Evolutionary conservation across 2,797 vertebrate species (phyloP), one percentile per base, ranked within the genome.

Genomic region (Tapera naevia): DNA sequence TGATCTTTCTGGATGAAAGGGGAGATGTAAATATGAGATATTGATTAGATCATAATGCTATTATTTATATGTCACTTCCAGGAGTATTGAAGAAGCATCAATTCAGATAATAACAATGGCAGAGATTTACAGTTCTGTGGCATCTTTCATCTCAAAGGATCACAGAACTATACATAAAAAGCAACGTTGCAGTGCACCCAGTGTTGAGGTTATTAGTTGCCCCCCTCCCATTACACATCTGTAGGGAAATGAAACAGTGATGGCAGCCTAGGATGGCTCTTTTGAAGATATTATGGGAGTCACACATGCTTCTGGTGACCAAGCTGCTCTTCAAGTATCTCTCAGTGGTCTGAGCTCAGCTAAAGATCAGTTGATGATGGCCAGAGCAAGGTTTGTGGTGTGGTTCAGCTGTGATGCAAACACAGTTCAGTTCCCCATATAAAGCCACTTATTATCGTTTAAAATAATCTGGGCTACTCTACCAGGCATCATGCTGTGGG

Each of bases 1-100:
- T 95, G 94, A 96, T 96, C 94, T 95, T 67, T 35, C 88, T 82
- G 91, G 91, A 96, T 96, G 94, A 97, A 96, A 96, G 80, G 60
- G 60, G 91, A 92, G 93, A 94, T 93, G 94, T 87, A 95, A 94
- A 96, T 71, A 88, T 10, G 41, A 93, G 91, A 82, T 95, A 96
- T 94, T 94, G 94, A 97, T 96, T 93, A 94, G 82, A 93, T 88
- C 78, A 81, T 80, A 90, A 95, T 93, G 78, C 71, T 85, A 88
- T 97, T 96, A 95, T 97, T 96, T 94, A 83, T 86, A 54, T 93
- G 89, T 74, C 89, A 84, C 91, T 93, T 96, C 53, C 89, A 93
- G 57, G 46, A 84, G 78, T 79, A 93, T 65, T 91, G 94, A 90
- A 93, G 92, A 87, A 85, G 27, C 92, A 91, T 88, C 88, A 88